Conservation (phyloP, 2,797 vertebrate genomes). For the Glossophaga mutica region DNA sequence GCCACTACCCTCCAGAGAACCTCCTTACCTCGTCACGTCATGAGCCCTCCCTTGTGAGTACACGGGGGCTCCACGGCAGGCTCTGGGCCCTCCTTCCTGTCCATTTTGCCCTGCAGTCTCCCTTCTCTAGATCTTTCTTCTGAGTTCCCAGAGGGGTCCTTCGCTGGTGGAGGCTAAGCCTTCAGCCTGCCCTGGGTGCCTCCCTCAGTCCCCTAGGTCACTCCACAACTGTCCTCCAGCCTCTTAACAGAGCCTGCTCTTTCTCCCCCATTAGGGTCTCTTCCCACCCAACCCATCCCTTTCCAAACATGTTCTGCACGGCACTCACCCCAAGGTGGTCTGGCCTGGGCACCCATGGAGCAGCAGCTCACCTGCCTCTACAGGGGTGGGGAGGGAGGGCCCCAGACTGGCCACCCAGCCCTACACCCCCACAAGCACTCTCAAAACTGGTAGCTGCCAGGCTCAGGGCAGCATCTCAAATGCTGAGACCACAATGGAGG, state of each 20-base stretch:
- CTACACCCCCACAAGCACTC: accelerated
- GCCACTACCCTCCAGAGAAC: not conserved
- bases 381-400: not conserved
- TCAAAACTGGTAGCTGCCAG: not conserved
- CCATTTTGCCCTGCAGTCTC: not conserved
- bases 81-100: not conserved
- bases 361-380: not conserved
- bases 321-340: not conserved
- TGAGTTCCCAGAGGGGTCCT: not conserved
- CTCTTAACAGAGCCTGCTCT: not conserved
- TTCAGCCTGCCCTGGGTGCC: not conserved
- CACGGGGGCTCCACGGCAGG: not conserved
- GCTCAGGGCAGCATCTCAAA: not conserved
- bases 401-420: not conserved
- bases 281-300: not conserved
- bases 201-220: not conserved
- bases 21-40: not conserved
- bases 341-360: not conserved
- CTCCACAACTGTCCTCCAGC: not conserved
- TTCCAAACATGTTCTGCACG: not conserved
- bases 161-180: not conserved
- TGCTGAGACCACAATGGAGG: not conserved
- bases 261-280: not conserved
- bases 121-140: not conserved
- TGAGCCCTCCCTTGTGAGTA: accelerated